Evolutionary conservation across 2,888 invertebrate genomes (phyloP).

Genomic region (Heliconius aoede): DNA sequence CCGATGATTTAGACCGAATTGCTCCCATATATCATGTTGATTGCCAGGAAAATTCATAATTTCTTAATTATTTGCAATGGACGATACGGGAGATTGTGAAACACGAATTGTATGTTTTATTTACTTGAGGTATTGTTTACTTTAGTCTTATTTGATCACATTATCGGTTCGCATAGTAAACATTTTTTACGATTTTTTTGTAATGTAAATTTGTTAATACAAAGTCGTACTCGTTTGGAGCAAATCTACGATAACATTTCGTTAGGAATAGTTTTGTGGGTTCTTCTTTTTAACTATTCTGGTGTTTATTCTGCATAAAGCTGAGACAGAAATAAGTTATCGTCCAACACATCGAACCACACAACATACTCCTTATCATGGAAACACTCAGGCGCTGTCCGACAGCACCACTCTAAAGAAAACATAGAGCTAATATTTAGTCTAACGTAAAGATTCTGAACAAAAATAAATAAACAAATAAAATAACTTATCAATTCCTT

Average conservation of each 20-base stretch:
- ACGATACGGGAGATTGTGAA: neutral
- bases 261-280: too few species aligned
- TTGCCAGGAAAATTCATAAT: constrained; percentile 15
- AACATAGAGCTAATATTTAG: too few species aligned
- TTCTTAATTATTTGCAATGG: neutral
- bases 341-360: too few species aligned
- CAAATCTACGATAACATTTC: too few species aligned
- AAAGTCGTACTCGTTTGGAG: neutral
- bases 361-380: too few species aligned
- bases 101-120: neutral
- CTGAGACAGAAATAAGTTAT: too few species aligned
- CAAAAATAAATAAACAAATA: neutral
- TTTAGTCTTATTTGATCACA: neutral
- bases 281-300: too few species aligned
- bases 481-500: neutral
- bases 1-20: constrained; percentile 49
- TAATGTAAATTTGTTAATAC: too few species aligned
- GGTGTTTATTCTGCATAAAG: too few species aligned
- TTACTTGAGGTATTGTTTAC: neutral
- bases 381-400: too few species aligned
- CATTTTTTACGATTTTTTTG: neutral
- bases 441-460: neutral
- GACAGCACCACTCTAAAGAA: too few species aligned
- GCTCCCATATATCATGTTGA: constrained; percentile 41
- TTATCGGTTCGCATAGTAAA: neutral